A percentile compares a stretch with the other conserved stretches of the same genome.
phyloP scores from a whole-genome alignment of 2,888 invertebrate species.

The Pimpla rufipes region DNA sequence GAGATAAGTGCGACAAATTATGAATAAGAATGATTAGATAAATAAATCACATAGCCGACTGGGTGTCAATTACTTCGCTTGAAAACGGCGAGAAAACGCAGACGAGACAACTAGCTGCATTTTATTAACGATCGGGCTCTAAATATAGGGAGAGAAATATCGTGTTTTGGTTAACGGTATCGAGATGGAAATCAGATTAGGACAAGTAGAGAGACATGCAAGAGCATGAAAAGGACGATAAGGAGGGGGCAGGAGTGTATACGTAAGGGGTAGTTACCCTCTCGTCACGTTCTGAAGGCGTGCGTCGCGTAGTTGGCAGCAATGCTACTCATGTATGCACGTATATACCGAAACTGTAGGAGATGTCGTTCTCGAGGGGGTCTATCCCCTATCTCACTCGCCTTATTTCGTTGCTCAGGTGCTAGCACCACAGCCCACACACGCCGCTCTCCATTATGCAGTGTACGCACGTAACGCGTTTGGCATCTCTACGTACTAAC shows the following conservation, averaged over 20 bases:
- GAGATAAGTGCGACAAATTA: background rate
- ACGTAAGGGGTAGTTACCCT: conserved; percentile 59
- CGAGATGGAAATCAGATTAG: conserved; percentile 51
- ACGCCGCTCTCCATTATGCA: conserved; percentile 70
- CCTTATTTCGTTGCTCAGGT: conserved; percentile 42
- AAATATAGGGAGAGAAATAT: conserved; percentile 10
- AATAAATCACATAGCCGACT: background rate
- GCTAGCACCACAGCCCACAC: conserved; percentile 65
- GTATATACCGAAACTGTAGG: conserved; percentile 37
- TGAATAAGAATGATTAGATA: background rate
- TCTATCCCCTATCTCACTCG: conserved; percentile 46
- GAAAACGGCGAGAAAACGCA: background rate
- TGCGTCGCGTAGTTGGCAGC: conserved; percentile 58
- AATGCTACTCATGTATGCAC: conserved; percentile 40
- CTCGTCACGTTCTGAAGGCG: conserved; percentile 66
- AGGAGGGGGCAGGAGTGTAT: conserved; percentile 1
- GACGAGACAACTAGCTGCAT: background rate
- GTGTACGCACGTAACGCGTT: conserved; percentile 73
- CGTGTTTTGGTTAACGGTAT: conserved; percentile 54
- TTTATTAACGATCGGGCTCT: background rate
- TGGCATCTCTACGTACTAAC: conserved; percentile 61
- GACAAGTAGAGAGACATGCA: conserved; percentile 30
- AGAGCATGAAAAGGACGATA: conserved; percentile 23
- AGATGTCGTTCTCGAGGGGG: conserved; percentile 55
- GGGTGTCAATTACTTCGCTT: background rate